phyloP scores from a whole-genome alignment of 2,888 invertebrate species.

The Noctua janthe region DNA sequence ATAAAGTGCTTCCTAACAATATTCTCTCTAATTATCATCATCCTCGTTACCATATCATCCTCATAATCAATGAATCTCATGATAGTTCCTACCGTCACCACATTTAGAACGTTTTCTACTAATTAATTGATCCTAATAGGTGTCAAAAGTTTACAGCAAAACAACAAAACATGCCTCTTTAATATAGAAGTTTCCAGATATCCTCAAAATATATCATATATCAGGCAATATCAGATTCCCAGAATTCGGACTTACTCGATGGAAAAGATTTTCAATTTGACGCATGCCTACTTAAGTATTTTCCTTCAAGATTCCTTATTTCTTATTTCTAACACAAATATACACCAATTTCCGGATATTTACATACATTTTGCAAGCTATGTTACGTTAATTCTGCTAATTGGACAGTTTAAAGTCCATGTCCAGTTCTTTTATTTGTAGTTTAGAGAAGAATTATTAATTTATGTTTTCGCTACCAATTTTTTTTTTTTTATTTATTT shows the following conservation, averaged over 20 bases:
- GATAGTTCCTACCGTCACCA: no score
- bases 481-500: no score
- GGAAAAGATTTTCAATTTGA: slow-evolving; percentile 24
- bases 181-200: neutral
- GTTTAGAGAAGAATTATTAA: no score
- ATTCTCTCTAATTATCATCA: no score
- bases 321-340: neutral
- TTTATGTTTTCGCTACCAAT: no score
- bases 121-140: neutral
- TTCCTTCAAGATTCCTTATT: slow-evolving; percentile 1
- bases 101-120: no score
- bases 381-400: neutral
- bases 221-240: neutral
- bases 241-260: neutral
- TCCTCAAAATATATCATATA: slow-evolving; percentile 1
- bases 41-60: no score
- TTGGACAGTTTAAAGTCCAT: no score
- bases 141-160: neutral
- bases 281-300: slow-evolving; percentile 15
- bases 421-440: no score
- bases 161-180: neutral
- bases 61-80: no score
- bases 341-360: neutral
- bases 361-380: neutral
- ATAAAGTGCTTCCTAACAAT: neutral